Conservation (phyloP, 2,113 vertebrate genomes). For the Festucalex cinctus region DNA sequence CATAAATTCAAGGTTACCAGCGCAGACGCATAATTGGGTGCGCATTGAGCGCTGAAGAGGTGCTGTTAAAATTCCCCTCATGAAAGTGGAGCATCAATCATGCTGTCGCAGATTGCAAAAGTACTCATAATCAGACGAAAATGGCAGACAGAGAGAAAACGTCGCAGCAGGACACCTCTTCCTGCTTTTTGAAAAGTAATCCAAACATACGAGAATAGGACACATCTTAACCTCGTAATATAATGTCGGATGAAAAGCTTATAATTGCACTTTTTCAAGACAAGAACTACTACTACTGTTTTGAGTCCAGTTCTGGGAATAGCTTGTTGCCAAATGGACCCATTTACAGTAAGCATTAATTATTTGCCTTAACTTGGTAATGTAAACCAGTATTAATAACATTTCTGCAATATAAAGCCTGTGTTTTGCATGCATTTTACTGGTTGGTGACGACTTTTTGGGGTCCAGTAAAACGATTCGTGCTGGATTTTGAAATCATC, state of each 20-base stretch:
- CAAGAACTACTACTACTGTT: not conserved
- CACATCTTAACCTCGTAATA: not conserved
- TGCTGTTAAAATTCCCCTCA: conserved; percentile 99
- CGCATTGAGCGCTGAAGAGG: conserved; percentile 92
- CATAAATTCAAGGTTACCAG: conserved; percentile 99
- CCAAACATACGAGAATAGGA: conserved; percentile 28
- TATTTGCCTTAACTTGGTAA: too few relatives aligned
- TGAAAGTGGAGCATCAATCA: conserved; percentile 98
- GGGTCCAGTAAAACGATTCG: not conserved
- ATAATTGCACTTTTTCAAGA: not conserved
- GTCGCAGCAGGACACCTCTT: conserved; percentile 75
- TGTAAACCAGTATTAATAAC: not conserved
- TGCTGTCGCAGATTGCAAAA: conserved; percentile 89
- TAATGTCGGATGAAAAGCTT: not conserved
- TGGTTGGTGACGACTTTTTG: not conserved
- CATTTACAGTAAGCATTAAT: too few relatives aligned
- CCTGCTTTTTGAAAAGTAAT: conserved; percentile 51
- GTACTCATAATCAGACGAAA: conserved; percentile 93
- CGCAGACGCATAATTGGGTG: conserved; percentile 99
- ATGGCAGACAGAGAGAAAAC: conserved; percentile 83
- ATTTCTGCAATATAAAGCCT: not conserved
- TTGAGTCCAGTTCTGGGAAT: too few relatives aligned
- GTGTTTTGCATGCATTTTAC: not conserved
- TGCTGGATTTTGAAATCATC: not conserved
- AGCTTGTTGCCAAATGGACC: not conserved